phyloP scores from a whole-genome alignment of 2,113 vertebrate genomes.

The Dendropsophus ebraccatus region DNA sequence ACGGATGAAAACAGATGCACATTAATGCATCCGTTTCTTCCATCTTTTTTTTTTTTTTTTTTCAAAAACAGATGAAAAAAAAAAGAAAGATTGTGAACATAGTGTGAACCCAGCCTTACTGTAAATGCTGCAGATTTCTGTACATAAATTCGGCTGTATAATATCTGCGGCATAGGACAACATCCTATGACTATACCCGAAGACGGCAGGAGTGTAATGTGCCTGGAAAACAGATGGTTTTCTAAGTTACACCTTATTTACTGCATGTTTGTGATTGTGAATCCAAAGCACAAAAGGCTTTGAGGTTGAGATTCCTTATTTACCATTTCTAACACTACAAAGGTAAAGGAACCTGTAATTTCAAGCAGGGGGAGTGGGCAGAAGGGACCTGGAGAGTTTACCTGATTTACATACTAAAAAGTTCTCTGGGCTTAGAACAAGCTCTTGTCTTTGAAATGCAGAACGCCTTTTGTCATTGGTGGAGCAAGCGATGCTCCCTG shows the following conservation, averaged over 20 bases:
- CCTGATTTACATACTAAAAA: constrained; percentile 69
- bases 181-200: too few relatives aligned
- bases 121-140: too few relatives aligned
- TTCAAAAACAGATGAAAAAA: too few relatives aligned
- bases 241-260: constrained; percentile 61
- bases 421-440: constrained; percentile 60
- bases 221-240: constrained; percentile 48
- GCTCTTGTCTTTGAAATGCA: constrained; percentile 68
- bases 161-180: too few relatives aligned
- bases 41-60: too few relatives aligned
- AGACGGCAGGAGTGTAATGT: not conserved
- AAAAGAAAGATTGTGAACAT: too few relatives aligned
- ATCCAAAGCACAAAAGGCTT: constrained; percentile 39
- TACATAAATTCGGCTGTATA: too few relatives aligned
- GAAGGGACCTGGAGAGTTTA: constrained; percentile 59
- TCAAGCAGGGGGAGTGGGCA: constrained; percentile 53
- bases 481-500: constrained; percentile 39
- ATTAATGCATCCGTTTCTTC: too few relatives aligned
- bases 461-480: constrained; percentile 56
- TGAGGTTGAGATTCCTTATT: constrained; percentile 56
- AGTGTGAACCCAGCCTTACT: too few relatives aligned
- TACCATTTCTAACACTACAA: constrained; percentile 64
- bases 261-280: constrained; percentile 34
- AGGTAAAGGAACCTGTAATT: constrained; percentile 61
- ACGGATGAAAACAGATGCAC: too few relatives aligned